Percentiles rank a stretch among this genome's conserved stretches.
Conservation (phyloP, 1,140 invertebrate species). For the Cryptotermes secundus region DNA sequence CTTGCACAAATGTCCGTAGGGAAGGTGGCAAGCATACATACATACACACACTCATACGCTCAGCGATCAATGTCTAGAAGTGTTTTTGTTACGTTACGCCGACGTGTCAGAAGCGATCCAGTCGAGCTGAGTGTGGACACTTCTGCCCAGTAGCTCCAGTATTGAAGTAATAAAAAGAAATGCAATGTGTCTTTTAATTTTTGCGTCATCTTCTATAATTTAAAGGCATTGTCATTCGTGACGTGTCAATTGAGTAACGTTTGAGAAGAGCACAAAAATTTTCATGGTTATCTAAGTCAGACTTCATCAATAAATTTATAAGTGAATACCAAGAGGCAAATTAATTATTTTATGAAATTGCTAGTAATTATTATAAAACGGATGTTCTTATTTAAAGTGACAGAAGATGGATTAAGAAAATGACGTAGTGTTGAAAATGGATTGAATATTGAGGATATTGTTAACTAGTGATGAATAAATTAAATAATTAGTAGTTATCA, state of each 20-base stretch:
- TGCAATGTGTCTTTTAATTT: background rate
- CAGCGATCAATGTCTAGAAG: background rate
- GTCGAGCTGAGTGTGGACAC: background rate
- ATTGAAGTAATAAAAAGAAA: background rate
- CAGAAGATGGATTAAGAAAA: no score
- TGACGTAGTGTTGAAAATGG: no score
- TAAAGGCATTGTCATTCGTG: background rate
- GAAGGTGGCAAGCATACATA: background rate
- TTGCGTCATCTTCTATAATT: background rate
- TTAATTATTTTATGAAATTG: no score
- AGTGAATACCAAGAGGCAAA: background rate
- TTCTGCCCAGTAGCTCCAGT: conserved; percentile 26
- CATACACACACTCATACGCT: background rate
- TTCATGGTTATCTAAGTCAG: background rate
- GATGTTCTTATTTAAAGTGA: no score
- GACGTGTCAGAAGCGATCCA: background rate
- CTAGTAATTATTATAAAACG: no score
- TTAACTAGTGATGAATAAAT: no score
- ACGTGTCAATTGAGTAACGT: background rate
- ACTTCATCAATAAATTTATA: background rate
- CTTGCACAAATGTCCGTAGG: background rate
- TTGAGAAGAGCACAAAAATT: background rate
- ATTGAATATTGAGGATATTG: no score
- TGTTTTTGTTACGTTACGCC: background rate
- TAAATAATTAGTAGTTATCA: no score